Conservation (phyloP, 2,113 vertebrate genomes). For the Apaloderma vittatum region DNA sequence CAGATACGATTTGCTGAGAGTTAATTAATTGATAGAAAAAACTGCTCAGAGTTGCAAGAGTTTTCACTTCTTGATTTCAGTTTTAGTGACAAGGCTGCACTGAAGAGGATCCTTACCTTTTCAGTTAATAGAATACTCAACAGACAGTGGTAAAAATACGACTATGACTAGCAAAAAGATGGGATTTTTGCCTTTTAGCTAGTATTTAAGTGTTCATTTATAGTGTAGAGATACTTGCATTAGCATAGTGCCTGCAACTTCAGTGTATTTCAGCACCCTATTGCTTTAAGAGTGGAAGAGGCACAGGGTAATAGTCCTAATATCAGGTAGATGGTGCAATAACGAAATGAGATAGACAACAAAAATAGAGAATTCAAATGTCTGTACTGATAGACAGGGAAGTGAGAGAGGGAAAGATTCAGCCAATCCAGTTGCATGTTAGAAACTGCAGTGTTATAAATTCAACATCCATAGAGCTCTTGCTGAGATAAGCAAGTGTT, state of each 20-base stretch:
- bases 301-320: rapidly evolving
- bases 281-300: not conserved
- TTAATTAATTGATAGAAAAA: conserved; percentile 60
- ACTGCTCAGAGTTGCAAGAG: not conserved
- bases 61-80: conserved; percentile 15
- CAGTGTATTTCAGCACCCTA: not conserved
- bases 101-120: not conserved
- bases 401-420: not conserved
- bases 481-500: not conserved
- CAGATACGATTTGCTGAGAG: conserved; percentile 44
- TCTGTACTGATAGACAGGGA: not conserved
- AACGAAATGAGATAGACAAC: not conserved
- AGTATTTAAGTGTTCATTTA: not conserved
- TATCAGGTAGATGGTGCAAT: not conserved
- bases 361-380: not conserved
- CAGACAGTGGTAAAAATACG: not conserved
- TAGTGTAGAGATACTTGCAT: not conserved
- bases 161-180: not conserved
- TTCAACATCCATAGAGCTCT: not conserved
- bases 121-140: not conserved
- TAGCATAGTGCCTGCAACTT: not conserved
- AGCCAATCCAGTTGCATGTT: rapidly evolving
- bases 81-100: not conserved
- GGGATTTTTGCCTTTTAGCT: not conserved
- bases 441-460: not conserved